A percentile compares a stretch with the other conserved stretches of the same genome.
These are phyloP conservation scores for Achlya flavicornis DNA, from an alignment of 2,888 invertebrate species.

Conservation along the genomic window DNA sequence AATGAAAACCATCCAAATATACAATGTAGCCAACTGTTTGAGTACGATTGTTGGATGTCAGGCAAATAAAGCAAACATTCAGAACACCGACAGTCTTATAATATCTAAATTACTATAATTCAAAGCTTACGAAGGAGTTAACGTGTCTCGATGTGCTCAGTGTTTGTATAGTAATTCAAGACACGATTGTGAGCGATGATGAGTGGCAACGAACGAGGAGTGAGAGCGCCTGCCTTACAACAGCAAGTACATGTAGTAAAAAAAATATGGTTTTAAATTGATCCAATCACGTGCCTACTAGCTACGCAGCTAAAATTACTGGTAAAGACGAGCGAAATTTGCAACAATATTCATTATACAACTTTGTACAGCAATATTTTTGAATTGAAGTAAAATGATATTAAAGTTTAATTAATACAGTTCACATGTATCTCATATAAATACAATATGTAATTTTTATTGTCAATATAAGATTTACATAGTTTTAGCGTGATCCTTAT, in stretches of 20 bases:
- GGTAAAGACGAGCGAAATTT: neutral
- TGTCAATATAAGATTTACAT: slow-evolving; percentile 23
- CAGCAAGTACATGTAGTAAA: neutral
- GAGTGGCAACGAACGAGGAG: neutral
- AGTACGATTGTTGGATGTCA: neutral
- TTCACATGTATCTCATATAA: neutral
- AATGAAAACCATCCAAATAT: neutral
- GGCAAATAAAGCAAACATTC: slow-evolving; percentile 19
- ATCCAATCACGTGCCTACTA: neutral
- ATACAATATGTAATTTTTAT: slow-evolving; percentile 24
- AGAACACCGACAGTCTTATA: slow-evolving; percentile 20
- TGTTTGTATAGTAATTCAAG: neutral
- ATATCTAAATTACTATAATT: slow-evolving; percentile 32
- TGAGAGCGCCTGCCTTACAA: too few species aligned
- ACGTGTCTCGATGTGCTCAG: neutral
- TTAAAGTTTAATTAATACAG: neutral
- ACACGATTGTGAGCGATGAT: neutral
- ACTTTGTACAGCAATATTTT: neutral
- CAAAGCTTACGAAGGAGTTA: slow-evolving; percentile 28
- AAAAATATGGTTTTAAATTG: neutral
- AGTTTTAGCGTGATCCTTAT: slow-evolving; percentile 7
- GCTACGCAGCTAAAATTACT: neutral
- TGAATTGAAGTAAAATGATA: neutral
- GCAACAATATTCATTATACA: neutral
- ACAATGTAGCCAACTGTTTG: neutral